Percentiles rank a stretch among this genome's conserved stretches.
Conservation (phyloP, 1,140 invertebrate genomes). For the Oedothorax gibbosus region DNA sequence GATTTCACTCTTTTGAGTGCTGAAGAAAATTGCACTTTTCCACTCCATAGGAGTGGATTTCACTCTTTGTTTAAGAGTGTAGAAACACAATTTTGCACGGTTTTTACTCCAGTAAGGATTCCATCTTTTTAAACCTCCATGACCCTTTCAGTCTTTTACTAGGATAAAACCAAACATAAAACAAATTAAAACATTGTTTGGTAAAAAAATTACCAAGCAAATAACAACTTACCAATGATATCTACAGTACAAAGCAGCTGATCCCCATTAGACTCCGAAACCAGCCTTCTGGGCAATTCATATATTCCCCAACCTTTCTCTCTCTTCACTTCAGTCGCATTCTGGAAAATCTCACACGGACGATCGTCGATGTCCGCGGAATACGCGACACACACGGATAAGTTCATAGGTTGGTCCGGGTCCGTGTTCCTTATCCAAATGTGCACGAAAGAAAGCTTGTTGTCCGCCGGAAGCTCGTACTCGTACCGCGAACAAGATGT, state of each 20-base stretch:
- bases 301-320: conserved; percentile 16
- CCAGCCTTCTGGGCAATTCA: background rate
- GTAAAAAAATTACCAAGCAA: too few species aligned
- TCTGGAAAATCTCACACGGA: background rate
- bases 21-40: too few species aligned
- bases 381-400: background rate
- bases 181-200: too few species aligned
- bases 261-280: background rate
- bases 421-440: conserved; percentile 6
- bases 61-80: too few species aligned
- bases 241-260: conserved; percentile 9
- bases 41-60: too few species aligned
- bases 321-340: background rate
- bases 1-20: too few species aligned
- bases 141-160: too few species aligned
- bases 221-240: background rate
- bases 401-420: background rate
- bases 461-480: background rate
- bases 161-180: too few species aligned
- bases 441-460: conserved; percentile 6
- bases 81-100: too few species aligned
- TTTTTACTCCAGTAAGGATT: too few species aligned
- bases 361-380: conserved; percentile 1
- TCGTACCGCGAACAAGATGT: conserved; percentile 9
- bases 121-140: too few species aligned